These are phyloP conservation scores for Dasypus novemcinctus DNA, from an alignment of 2,113 vertebrate genomes.

Conservation along the genomic window DNA sequence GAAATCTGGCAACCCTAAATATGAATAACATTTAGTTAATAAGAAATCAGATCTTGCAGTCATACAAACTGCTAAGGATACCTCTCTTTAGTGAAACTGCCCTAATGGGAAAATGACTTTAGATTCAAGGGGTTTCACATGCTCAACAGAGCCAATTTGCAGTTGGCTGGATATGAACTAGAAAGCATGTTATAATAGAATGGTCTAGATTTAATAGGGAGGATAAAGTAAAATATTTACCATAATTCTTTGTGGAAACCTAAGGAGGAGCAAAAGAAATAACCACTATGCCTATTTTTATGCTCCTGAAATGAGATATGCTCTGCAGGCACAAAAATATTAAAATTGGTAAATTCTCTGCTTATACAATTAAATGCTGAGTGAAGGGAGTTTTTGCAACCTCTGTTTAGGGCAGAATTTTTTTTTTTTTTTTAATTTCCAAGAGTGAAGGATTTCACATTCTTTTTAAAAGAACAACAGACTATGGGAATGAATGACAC, in stretches of 20 bases:
- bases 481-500: background rate
- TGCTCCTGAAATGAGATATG: background rate
- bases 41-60: background rate
- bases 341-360: background rate
- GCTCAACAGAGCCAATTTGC: background rate
- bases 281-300: background rate
- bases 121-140: background rate
- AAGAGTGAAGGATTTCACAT: background rate
- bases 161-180: background rate
- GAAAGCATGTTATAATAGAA: background rate
- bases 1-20: background rate
- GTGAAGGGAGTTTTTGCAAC: background rate
- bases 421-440: background rate
- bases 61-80: background rate
- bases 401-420: background rate
- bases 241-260: background rate
- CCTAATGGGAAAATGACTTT: background rate
- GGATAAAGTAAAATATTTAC: background rate
- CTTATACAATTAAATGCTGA: background rate
- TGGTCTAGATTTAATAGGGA: background rate
- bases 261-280: background rate
- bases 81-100: background rate
- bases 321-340: background rate
- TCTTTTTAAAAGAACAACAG: slow-evolving; percentile 11
- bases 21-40: slow-evolving; percentile 5